Conservation (phyloP, 1,140 invertebrate species). For the Pogonomyrmex barbatus region DNA sequence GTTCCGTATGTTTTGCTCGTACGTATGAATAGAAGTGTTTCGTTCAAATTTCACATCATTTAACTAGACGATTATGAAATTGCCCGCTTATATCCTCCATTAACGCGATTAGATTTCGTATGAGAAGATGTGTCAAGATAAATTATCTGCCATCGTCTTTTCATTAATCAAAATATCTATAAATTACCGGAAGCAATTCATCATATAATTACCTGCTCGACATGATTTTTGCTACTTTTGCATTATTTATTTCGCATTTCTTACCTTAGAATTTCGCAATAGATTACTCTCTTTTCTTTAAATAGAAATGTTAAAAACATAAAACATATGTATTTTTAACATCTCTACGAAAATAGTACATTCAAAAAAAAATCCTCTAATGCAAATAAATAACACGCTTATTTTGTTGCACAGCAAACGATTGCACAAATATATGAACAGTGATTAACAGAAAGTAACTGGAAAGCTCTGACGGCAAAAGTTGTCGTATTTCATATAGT, state of each 20-base stretch:
- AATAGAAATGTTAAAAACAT: not conserved
- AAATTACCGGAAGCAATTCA: not conserved
- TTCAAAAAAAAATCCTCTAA: not conserved
- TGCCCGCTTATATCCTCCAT: not conserved
- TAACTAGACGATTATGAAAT: not conserved
- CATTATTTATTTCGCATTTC: not conserved
- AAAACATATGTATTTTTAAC: not conserved
- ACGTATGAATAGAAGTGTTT: slow-evolving; percentile 15
- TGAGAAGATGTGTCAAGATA: not conserved
- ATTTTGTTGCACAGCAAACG: not conserved
- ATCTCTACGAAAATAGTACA: not conserved
- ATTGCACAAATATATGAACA: not conserved
- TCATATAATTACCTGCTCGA: not conserved
- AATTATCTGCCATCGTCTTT: not conserved
- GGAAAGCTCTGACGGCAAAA: not conserved
- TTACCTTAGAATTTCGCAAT: not conserved
- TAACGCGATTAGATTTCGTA: not conserved
- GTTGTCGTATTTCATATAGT: not conserved
- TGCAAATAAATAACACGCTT: not conserved
- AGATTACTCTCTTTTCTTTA: not conserved
- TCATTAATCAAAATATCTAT: not conserved
- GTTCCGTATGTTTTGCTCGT: not conserved
- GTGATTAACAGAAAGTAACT: not conserved
- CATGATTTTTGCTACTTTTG: not conserved
- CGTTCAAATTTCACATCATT: slow-evolving; percentile 3